These are phyloP conservation scores for Drosophila histrio DNA, from an alignment of 2,888 invertebrate species.

Conservation along the genomic window DNA sequence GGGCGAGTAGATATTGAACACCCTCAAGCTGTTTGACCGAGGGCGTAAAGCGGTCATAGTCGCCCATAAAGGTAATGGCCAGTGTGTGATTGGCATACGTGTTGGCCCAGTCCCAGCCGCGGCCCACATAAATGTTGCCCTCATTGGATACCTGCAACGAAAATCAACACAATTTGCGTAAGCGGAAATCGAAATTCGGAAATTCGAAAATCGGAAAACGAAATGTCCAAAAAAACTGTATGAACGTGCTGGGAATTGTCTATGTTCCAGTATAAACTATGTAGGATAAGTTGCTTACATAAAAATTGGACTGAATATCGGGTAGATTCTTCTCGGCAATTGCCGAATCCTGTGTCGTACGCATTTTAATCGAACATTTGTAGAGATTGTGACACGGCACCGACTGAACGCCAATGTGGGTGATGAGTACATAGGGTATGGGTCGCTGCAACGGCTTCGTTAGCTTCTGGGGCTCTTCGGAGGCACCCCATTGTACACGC, in stretches of 20 bases:
- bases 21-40: constrained; percentile 84
- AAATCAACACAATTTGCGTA: constrained; percentile 47
- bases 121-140: constrained; percentile 85
- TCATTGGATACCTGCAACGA: constrained; percentile 85
- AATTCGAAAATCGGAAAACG: constrained; percentile 13
- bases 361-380: constrained; percentile 84
- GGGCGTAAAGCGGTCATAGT: constrained; percentile 84
- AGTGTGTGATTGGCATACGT: constrained; percentile 85
- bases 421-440: constrained; percentile 85
- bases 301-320: constrained; percentile 84
- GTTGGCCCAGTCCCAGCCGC: constrained; percentile 85
- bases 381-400: constrained; percentile 83
- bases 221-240: constrained; percentile 34
- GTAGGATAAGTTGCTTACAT: constrained; percentile 82
- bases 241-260: constrained; percentile 49
- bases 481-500: constrained; percentile 83
- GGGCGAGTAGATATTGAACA: constrained; percentile 83
- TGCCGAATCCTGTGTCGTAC: constrained; percentile 84
- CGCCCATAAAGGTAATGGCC: constrained; percentile 85
- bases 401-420: constrained; percentile 85
- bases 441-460: constrained; percentile 81
- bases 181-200: constrained; percentile 25
- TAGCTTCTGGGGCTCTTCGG: constrained; percentile 66
- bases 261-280: too few species aligned
- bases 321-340: constrained; percentile 83